Conservation (phyloP, 2,113 vertebrate genomes). For the Poicephalus gulielmi region DNA sequence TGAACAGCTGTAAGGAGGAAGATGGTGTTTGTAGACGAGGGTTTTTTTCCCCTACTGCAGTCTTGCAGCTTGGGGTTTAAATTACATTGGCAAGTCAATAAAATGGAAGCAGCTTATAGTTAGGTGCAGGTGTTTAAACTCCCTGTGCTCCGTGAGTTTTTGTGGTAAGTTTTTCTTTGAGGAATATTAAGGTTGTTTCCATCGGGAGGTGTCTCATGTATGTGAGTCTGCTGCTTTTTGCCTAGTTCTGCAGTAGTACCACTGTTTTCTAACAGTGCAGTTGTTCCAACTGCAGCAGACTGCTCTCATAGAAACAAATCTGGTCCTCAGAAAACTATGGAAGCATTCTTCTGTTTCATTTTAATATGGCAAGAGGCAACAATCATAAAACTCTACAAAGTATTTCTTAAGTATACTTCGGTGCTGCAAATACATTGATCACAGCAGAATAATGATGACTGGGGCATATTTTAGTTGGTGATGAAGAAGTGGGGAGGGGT, state of each 20-base stretch:
- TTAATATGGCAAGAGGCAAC: not conserved
- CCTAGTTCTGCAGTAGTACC: not conserved
- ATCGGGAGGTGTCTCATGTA: not conserved
- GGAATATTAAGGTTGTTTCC: not conserved
- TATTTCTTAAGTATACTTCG: not conserved
- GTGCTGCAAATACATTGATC: not conserved
- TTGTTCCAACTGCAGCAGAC: not conserved
- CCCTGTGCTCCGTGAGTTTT: not conserved
- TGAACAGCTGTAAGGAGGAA: not conserved
- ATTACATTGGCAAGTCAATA: not conserved
- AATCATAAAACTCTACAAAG: not conserved
- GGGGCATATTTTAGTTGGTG: rapidly evolving
- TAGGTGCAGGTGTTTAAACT: not conserved
- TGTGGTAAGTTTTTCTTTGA: not conserved
- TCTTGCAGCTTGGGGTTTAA: not conserved
- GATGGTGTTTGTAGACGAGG: not conserved
- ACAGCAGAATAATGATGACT: not conserved
- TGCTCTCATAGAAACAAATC: not conserved
- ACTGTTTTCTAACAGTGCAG: not conserved
- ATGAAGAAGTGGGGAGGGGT: not conserved
- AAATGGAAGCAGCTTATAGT: not conserved
- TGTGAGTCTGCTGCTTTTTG: not conserved
- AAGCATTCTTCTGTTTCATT: not conserved
- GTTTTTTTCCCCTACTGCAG: not conserved
- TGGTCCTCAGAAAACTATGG: not conserved